phyloP scores from a whole-genome alignment of 2,888 invertebrate genomes.

The Metallyticus violacea region DNA sequence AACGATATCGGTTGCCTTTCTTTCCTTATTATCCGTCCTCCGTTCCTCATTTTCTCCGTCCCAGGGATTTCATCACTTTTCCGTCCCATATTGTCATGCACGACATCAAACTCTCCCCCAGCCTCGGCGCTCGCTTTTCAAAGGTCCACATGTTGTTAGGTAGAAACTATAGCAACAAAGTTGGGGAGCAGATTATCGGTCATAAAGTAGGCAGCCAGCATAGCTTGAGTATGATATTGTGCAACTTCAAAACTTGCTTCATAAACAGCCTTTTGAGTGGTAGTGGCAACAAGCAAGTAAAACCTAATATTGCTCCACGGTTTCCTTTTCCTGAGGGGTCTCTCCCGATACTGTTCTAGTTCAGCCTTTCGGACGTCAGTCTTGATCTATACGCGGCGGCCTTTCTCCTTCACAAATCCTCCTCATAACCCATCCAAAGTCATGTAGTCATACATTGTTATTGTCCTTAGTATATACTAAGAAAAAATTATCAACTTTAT shows the following conservation, averaged over 20 bases:
- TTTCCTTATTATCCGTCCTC: conserved; percentile 9
- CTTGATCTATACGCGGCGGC: not conserved
- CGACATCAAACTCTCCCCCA: not conserved
- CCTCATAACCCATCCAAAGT: too few species aligned
- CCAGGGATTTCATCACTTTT: conserved; percentile 1
- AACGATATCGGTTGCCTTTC: conserved; percentile 17
- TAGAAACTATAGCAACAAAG: not conserved
- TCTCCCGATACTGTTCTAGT: too few species aligned
- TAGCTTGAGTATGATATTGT: not conserved
- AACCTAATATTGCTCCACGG: not conserved
- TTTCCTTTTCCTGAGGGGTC: not conserved
- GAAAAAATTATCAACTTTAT: too few species aligned
- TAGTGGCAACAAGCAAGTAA: not conserved
- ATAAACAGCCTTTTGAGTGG: conserved; percentile 7
- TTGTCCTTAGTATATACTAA: too few species aligned
- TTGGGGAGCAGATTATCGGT: conserved; percentile 13
- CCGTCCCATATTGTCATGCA: not conserved
- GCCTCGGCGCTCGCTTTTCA: not conserved
- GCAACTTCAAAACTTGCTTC: conserved; percentile 6
- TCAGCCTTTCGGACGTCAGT: not conserved
- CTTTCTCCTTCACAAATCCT: not conserved
- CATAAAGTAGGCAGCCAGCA: not conserved
- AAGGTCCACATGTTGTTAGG: conserved; percentile 8
- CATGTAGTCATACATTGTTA: too few species aligned
- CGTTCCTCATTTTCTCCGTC: not conserved